These are phyloP conservation scores for Thysanoteuthis rhombus DNA, from an alignment of 2,888 invertebrate species.

Conservation along the genomic window DNA sequence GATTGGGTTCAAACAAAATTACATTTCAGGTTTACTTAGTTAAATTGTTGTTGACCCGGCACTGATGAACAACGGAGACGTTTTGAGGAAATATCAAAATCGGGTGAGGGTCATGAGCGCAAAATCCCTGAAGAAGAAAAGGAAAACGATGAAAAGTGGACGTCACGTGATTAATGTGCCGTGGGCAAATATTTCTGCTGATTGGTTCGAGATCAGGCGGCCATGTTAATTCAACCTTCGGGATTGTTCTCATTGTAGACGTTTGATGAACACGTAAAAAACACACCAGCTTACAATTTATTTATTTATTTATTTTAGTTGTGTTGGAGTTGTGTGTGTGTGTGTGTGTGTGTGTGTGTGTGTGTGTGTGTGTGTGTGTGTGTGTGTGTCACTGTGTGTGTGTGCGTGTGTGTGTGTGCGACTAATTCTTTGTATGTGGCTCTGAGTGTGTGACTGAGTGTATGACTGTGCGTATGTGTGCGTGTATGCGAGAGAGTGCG, in stretches of 20 bases:
- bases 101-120: background rate
- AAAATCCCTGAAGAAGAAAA: background rate
- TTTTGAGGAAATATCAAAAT: background rate
- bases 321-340: background rate
- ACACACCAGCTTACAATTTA: conserved; percentile 1
- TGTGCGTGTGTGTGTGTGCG: too few species aligned
- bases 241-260: background rate
- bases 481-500: background rate
- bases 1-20: background rate
- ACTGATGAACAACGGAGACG: background rate
- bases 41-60: background rate
- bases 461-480: background rate
- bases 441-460: background rate
- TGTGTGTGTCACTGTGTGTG: background rate
- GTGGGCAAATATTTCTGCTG: background rate
- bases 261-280: background rate
- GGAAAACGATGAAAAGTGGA: background rate
- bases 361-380: background rate
- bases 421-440: too few species aligned
- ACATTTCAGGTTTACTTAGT: background rate
- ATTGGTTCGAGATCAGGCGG: background rate
- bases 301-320: background rate
- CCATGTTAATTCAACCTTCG: background rate
- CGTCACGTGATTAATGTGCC: background rate
- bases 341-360: background rate